Evolutionary conservation across 2,113 vertebrate species (phyloP), one percentile per base, ranked within the genome.

Genomic region (Oryzias melastigma): DNA sequence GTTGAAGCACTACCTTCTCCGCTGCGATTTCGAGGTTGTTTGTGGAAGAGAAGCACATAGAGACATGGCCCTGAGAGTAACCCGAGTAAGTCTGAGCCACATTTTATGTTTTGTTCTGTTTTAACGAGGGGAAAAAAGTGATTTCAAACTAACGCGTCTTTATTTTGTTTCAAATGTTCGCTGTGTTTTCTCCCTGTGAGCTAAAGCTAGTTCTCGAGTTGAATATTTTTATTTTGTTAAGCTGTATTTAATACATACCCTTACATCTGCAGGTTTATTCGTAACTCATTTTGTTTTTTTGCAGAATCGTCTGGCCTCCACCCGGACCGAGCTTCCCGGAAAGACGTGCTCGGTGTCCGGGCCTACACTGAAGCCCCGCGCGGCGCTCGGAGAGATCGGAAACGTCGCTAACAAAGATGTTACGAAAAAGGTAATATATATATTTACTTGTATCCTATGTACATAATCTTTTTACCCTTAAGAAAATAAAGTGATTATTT

Each of bases 381-480:
- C 87, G 0, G 93, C 90, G 0, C 84, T 95, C 1, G 89, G 84
- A 0, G 92, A 96, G 49, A 93, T 94, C 4, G 93, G 91, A 59
- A 88, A 91, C 62, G 76, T 85, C 3, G 62, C 76, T 0, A 58
- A 51, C 1, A 81, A 78, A 53, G 62, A 69, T 0, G 5, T 47
- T 0, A 7, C 76, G 40, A 93, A 91, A 58, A 94, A 92, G 87
- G 88, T 87, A 48, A 63, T 7, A 7, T 7, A 13, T 15, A 0
- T 3, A 2, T 24, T 40, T 19, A 41, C 19, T 20, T 20, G 7
- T 22, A 4, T 10, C 3, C 3, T 55, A 14, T 15, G 7, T 19
- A 55, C 1, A 18, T 4, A 22, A 13, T 43, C 12, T 43, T 14
- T 16, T n/a, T 16, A 1, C 16, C 5, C 4, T 7, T 6, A 5